These are phyloP conservation scores for Anguilla obscura DNA, from an alignment of 2,797 vertebrate species.

Conservation along the genomic window DNA sequence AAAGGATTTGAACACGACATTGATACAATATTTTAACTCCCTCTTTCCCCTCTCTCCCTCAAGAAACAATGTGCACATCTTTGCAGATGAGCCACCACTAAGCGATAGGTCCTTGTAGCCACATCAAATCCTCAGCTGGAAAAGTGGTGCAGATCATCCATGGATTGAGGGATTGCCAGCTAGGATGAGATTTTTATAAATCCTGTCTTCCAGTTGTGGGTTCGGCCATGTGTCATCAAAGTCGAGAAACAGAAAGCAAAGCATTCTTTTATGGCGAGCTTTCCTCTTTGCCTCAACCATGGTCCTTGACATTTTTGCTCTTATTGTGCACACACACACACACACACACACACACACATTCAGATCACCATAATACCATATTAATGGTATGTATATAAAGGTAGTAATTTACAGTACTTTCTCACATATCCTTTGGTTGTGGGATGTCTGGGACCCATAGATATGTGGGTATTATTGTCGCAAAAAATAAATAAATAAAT, in stretches of 20 bases:
- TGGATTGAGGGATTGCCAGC: conserved; percentile 14
- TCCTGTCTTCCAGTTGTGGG: neutral
- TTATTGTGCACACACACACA: neutral
- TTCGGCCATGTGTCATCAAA: neutral
- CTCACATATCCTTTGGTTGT: too few relatives aligned
- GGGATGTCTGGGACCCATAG: too few relatives aligned
- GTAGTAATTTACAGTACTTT: too few relatives aligned
- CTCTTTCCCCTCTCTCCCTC: neutral
- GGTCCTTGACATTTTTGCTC: neutral
- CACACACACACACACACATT: too few relatives aligned
- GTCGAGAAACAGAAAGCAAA: neutral
- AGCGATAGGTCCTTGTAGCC: neutral
- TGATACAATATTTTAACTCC: neutral
- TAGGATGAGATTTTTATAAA: conserved; percentile 11
- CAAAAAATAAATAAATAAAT: too few relatives aligned
- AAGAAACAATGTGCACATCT: neutral
- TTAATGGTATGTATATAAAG: too few relatives aligned
- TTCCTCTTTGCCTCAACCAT: neutral
- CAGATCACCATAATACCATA: too few relatives aligned
- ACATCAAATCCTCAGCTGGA: neutral
- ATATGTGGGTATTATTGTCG: too few relatives aligned
- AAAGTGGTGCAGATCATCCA: neutral
- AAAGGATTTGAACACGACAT: neutral
- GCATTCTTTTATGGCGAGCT: neutral
- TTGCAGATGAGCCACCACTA: neutral